Evolutionary conservation across 2,113 vertebrate genomes (phyloP).

Genomic region (Lontra canadensis): DNA sequence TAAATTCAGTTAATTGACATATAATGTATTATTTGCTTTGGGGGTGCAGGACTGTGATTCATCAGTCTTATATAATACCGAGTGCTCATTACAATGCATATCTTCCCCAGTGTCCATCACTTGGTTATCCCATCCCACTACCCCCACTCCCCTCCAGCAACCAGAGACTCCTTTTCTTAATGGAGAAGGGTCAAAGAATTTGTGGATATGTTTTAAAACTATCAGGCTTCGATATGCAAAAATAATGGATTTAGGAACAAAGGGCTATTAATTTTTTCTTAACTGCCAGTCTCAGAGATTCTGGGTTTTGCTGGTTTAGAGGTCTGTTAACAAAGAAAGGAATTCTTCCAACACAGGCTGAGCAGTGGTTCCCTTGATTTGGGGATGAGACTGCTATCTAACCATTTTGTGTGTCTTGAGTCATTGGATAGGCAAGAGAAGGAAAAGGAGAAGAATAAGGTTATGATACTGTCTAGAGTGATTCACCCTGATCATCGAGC

Average conservation of each 20-base stretch:
- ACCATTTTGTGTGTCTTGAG: not conserved
- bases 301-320: not conserved
- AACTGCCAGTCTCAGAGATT: not conserved
- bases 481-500: not conserved
- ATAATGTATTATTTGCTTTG: not conserved
- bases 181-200: not conserved
- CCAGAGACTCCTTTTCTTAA: not conserved
- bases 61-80: not conserved
- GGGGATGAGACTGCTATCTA: not conserved
- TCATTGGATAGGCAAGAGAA: not conserved
- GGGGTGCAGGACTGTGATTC: not conserved
- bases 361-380: not conserved
- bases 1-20: not conserved
- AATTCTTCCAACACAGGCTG: not conserved
- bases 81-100: not conserved
- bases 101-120: not conserved
- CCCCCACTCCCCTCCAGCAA: not conserved
- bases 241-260: not conserved
- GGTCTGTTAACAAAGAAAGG: not conserved
- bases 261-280: not conserved
- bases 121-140: not conserved
- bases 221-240: not conserved
- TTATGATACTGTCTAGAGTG: not conserved
- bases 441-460: not conserved
- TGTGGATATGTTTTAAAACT: not conserved